A percentile compares a stretch with the other conserved stretches of the same genome.
Conservation (phyloP, 2,888 invertebrate species). For the Nephrotoma appendiculata region DNA sequence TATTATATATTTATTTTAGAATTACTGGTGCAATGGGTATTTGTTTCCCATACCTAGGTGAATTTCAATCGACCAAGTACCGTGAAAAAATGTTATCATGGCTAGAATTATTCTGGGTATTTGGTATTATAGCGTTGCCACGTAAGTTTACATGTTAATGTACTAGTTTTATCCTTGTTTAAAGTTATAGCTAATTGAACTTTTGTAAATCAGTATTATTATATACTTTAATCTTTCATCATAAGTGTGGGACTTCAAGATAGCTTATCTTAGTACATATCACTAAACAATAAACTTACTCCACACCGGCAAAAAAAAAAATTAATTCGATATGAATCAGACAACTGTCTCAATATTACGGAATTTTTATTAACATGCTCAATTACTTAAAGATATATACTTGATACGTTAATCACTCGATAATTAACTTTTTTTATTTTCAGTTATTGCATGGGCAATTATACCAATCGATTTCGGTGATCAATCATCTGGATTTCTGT, state of each 20-base stretch:
- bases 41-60: conserved; percentile 67
- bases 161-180: neutral
- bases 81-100: conserved; percentile 68
- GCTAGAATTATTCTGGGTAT: conserved; percentile 78
- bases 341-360: neutral
- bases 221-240: neutral
- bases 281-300: neutral
- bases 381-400: neutral
- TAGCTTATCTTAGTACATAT: neutral
- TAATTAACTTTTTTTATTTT: neutral
- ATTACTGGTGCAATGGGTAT: conserved; percentile 73
- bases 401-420: neutral
- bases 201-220: neutral
- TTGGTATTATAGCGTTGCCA: conserved; percentile 60
- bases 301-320: neutral
- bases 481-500: conserved; percentile 43
- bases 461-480: conserved; percentile 53
- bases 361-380: neutral
- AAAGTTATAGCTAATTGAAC: neutral
- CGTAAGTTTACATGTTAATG: conserved; percentile 34
- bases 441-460: conserved; percentile 65
- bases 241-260: neutral
- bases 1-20: conserved; percentile 30
- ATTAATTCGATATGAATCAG: neutral
- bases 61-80: conserved; percentile 66